Base-by-base conservation (phyloP, 2,797 vertebrate species). In the Phoeniculus purpureus region DNA sequence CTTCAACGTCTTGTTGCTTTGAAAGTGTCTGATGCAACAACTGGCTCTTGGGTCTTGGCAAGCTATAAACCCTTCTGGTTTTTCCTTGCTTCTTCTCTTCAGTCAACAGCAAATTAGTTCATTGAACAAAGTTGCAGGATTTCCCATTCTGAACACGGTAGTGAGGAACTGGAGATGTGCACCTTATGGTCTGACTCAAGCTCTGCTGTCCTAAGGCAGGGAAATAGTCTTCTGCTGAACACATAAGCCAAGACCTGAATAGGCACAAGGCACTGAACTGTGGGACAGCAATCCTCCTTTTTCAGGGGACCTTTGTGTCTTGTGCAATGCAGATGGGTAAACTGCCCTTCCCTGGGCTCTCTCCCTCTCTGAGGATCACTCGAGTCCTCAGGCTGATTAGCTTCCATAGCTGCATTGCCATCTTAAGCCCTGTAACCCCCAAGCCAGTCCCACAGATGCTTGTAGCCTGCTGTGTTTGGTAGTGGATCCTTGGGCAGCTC, bases 71-170 rank as follows among this genome's bases (percentile, higher is more conserved):
- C 56, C 58, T 93, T 66, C 31, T 73, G 64, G 1, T 51, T 80
- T 70, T 64, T 34, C 59, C 11, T 15, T 79, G 12, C 20, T 59
- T 77, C 80, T 58, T 17, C 64, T 77, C 37, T 55, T 81, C 85
- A 81, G 40, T 81, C 76, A 90, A n/a, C 58, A 84, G 65, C n/a
- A 34, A 70, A 81, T 81, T 82, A 75, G 43, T 56, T 82, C 47
- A 64, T 81, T 54, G 72, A 54, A 71, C 64, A 87, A 68, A 60
- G 7, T 73, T 70, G 14, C 26, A 82, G 79, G 52, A 64, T 3
- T 81, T 91, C 62, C 70, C n/a, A 19, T 45, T 55, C 48, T 77
- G 68, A 81, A 47, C 12, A 6, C 6, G 8, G 32, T 65, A 29
- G 54, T 83, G 74, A 86, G 70, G 55, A 84, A 52, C 37, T 64